These are phyloP conservation scores for Triplophysa rosa DNA, from an alignment of 2,113 vertebrate species.

Conservation along the genomic window DNA sequence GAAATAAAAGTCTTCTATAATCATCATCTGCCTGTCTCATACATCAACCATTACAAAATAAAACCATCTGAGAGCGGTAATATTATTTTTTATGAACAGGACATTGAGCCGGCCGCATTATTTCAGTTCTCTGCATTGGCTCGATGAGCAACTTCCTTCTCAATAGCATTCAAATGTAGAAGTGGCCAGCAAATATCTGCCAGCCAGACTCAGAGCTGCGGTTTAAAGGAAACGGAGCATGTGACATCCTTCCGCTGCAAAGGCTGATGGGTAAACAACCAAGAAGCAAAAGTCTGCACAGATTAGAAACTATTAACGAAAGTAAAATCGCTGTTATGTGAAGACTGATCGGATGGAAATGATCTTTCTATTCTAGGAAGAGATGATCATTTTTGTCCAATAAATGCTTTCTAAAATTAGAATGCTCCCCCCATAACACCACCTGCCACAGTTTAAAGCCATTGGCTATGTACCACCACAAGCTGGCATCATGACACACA, in stretches of 20 bases:
- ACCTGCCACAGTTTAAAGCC: too few species aligned
- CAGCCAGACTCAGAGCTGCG: constrained; percentile 15
- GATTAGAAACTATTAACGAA: background rate
- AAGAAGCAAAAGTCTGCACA: background rate
- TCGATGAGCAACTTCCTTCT: background rate
- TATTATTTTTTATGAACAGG: too few species aligned
- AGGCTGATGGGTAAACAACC: constrained; percentile 1
- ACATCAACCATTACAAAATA: too few species aligned
- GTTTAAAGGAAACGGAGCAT: constrained; percentile 13
- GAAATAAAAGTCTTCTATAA: background rate
- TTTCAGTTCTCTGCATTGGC: background rate
- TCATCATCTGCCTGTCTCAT: background rate
- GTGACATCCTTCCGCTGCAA: constrained; percentile 21
- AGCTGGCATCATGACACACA: background rate
- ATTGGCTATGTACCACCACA: too few species aligned
- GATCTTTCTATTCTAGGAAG: too few species aligned
- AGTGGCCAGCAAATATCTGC: background rate
- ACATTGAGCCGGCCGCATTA: too few species aligned
- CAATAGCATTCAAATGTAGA: constrained; percentile 1
- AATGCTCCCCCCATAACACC: too few species aligned
- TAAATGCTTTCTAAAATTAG: background rate
- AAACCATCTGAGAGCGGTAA: background rate
- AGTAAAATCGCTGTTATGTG: too few species aligned
- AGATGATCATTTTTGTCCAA: background rate
- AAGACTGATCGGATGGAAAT: too few species aligned